Percentiles rank a stretch among this genome's conserved stretches.
These are phyloP conservation scores for Drosophila tani DNA, from an alignment of 1,140 invertebrate genomes.

Conservation along the genomic window DNA sequence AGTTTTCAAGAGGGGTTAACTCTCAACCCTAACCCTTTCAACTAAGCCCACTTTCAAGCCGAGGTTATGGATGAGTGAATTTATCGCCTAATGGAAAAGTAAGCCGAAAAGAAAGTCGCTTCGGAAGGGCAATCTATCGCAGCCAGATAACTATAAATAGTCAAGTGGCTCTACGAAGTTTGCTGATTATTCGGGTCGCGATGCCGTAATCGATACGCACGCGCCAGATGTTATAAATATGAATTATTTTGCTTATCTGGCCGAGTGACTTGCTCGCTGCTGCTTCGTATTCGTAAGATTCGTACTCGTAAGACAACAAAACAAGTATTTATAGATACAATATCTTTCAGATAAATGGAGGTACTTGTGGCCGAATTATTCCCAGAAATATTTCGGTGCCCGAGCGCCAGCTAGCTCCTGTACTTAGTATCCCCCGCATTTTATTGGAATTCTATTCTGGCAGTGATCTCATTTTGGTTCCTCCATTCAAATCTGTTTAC, in stretches of 20 bases:
- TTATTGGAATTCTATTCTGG: conserved; percentile 29
- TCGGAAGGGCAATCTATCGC: not conserved
- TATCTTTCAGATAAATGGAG: conserved; percentile 14
- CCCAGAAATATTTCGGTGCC: not conserved
- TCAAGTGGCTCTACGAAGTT: conserved; percentile 4
- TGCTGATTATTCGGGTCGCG: conserved; percentile 4
- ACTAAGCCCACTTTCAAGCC: conserved; percentile 11
- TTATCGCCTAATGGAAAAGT: conserved; percentile 51
- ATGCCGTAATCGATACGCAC: conserved; percentile 18
- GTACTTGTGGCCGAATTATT: conserved; percentile 11
- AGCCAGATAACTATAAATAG: conserved; percentile 40
- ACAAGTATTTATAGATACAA: conserved; percentile 27
- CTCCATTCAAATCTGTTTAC: conserved; percentile 46
- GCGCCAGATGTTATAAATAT: conserved; percentile 17
- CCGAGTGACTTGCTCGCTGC: conserved; percentile 7
- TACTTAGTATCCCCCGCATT: not conserved
- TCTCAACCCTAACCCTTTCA: conserved; percentile 13
- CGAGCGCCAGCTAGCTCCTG: conserved; percentile 7
- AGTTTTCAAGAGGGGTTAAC: conserved; percentile 66
- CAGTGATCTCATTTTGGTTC: conserved; percentile 38
- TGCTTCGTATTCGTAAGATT: not conserved
- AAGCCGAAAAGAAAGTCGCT: conserved; percentile 20
- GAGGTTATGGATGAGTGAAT: conserved; percentile 37
- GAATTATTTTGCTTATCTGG: conserved; percentile 34
- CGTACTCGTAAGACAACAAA: not conserved